These are phyloP conservation scores for Zygogramma bicolorata DNA, from an alignment of 2,888 invertebrate species.

Conservation along the genomic window DNA sequence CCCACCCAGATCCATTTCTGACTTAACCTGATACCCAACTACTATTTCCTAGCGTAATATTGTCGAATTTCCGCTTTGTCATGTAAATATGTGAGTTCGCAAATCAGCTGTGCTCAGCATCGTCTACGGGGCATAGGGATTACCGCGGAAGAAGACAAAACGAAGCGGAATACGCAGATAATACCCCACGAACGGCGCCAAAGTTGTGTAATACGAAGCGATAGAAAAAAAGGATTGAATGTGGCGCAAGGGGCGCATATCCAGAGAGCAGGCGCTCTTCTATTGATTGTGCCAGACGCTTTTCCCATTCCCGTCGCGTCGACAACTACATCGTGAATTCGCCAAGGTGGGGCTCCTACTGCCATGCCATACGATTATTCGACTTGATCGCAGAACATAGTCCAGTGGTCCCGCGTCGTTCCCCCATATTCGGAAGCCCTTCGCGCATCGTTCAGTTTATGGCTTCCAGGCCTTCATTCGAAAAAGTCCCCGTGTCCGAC, in stretches of 20 bases:
- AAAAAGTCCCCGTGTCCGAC: constrained; percentile 49
- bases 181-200: constrained; percentile 32
- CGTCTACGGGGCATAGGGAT: background rate
- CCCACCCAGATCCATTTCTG: too few relatives aligned
- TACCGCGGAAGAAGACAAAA: background rate
- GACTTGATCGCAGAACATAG: constrained; percentile 36
- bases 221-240: constrained; percentile 27
- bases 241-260: constrained; percentile 44
- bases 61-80: background rate
- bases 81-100: background rate
- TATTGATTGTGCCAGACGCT: constrained; percentile 56
- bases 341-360: constrained; percentile 60
- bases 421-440: constrained; percentile 37
- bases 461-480: constrained; percentile 53
- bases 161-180: background rate
- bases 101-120: background rate
- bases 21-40: too few relatives aligned
- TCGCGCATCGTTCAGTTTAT: constrained; percentile 51
- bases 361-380: constrained; percentile 46
- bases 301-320: constrained; percentile 29
- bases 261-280: constrained; percentile 57
- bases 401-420: constrained; percentile 38
- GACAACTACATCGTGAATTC: constrained; percentile 53
- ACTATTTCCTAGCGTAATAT: too few relatives aligned
- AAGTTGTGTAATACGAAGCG: constrained; percentile 37